A percentile compares a stretch with the other conserved stretches of the same genome.
These are phyloP conservation scores for Oxyura jamaicensis DNA, from an alignment of 2,113 vertebrate species.

Conservation along the genomic window DNA sequence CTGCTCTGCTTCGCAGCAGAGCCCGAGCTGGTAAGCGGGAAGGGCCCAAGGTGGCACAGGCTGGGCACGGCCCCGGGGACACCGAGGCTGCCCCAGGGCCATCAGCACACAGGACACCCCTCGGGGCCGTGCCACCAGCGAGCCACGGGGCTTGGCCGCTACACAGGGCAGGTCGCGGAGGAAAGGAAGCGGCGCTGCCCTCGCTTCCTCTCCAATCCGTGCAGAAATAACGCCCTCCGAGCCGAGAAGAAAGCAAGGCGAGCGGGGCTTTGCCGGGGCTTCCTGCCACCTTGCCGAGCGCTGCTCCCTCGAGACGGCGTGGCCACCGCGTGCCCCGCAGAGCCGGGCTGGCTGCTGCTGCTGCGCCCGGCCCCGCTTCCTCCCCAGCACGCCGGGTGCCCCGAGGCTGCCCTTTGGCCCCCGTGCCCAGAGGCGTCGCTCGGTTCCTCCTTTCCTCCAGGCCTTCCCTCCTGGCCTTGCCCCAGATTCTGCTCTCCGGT, in stretches of 20 bases:
- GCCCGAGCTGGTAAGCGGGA: background rate
- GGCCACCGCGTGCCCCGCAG: accelerated
- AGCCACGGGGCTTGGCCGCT: background rate
- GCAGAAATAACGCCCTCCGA: background rate
- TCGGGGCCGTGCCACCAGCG: background rate
- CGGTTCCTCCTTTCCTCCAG: background rate
- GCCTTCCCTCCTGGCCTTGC: background rate
- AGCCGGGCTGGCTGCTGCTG: background rate
- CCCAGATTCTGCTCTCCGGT: background rate
- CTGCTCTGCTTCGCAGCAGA: slow-evolving; percentile 14
- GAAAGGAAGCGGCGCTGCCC: background rate
- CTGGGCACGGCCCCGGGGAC: background rate
- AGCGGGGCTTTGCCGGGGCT: background rate
- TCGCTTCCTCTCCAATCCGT: background rate
- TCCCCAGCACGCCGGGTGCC: background rate
- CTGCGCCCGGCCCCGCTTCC: background rate
- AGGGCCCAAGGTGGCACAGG: background rate
- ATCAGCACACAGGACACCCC: accelerated
- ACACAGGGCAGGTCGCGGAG: background rate
- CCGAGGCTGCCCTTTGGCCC: too few relatives aligned
- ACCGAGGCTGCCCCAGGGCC: background rate
- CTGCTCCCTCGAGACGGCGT: accelerated
- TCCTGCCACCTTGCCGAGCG: background rate
- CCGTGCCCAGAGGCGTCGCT: background rate
- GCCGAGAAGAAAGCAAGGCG: background rate